A percentile compares a stretch with the other conserved stretches of the same genome.
These are phyloP conservation scores for Lagria hirta DNA, from an alignment of 2,888 invertebrate genomes.

Conservation along the genomic window DNA sequence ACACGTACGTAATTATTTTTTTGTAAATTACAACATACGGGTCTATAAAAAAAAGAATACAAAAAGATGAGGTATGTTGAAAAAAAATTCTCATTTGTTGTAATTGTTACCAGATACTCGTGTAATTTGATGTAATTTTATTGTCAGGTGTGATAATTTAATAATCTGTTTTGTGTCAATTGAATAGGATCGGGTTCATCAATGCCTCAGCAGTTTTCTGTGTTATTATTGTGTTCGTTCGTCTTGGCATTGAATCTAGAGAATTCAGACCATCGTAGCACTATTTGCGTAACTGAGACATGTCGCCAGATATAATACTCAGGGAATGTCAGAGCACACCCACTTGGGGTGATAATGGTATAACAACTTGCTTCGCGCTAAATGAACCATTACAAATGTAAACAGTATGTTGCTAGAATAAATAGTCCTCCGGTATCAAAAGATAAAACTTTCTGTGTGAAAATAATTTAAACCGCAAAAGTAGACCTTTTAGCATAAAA, in stretches of 20 bases:
- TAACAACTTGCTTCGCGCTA: conserved; percentile 33
- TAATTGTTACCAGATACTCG: conserved; percentile 13
- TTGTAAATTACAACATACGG: too few species aligned
- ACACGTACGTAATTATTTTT: too few species aligned
- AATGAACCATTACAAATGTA: conserved; percentile 18
- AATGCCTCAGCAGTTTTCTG: conserved; percentile 42
- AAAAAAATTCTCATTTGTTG: too few species aligned
- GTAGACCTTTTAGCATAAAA: too few species aligned
- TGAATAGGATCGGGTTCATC: conserved; percentile 42
- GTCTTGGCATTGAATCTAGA: conserved; percentile 10
- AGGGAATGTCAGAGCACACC: conserved; percentile 38
- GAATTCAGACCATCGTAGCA: conserved; percentile 16
- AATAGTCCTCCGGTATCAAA: too few species aligned
- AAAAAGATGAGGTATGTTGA: too few species aligned
- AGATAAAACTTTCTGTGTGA: too few species aligned
- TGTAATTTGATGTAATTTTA: conserved; percentile 41
- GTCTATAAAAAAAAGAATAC: too few species aligned
- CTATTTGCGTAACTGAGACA: conserved; percentile 29
- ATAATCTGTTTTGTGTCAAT: conserved; percentile 41
- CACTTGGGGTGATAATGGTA: conserved; percentile 39
- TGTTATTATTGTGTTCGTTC: conserved; percentile 29
- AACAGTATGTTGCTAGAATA: too few species aligned
- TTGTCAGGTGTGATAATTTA: conserved; percentile 39
- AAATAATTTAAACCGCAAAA: too few species aligned
- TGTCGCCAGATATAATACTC: conserved; percentile 33